Evolutionary conservation across 2,113 vertebrate species (phyloP), one percentile per base, ranked within the genome.

Genomic region (Odontophorus gujanensis): DNA sequence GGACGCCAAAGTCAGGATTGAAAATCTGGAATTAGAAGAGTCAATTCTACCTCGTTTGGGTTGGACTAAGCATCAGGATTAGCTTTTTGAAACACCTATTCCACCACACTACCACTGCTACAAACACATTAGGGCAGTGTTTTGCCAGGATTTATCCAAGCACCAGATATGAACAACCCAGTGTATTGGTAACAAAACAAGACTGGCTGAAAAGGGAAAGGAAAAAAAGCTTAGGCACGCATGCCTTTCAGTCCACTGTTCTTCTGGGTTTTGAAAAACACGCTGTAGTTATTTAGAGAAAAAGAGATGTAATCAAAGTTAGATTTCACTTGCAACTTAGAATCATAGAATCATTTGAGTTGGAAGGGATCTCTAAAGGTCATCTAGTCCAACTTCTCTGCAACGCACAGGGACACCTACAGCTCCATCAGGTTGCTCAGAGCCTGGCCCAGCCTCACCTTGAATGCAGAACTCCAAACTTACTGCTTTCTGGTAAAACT

Each of bases 11-110:
- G n/a, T 59, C 34, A 82, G 72, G 79, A 95, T 58, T 68, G 12
- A 80, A 91, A 96, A 86, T 80, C 67, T 57, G 74, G 78, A 87
- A 89, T 51, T 82, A 28, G 18, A 71, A 78, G 45, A 76, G 40
- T 75, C 34, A 86, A 59, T 63, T 63, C 75, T 81, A 73, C 42
- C 36, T 53, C 72, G n/a, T 61, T 26, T 84, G 58, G 40, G 48
- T 66, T 75, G 83, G 58, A 81, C 6, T 68, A 95, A 79, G 66
- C 90, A 90, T 72, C 53, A 65, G 51, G 47, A 71, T 67, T 55
- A 61, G 28, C 13, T 59, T 57, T 75, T 90, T 57, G 45, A 79
- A 85, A 68, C 40, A 82, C 38, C 3, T 57, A 42, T 59, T 67
- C 77, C 28, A 66, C 76, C 36, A 71, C 30, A 55, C 43, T 62